Base-by-base conservation (phyloP, 2,888 invertebrate species). In the Anarsia innoxiella region DNA sequence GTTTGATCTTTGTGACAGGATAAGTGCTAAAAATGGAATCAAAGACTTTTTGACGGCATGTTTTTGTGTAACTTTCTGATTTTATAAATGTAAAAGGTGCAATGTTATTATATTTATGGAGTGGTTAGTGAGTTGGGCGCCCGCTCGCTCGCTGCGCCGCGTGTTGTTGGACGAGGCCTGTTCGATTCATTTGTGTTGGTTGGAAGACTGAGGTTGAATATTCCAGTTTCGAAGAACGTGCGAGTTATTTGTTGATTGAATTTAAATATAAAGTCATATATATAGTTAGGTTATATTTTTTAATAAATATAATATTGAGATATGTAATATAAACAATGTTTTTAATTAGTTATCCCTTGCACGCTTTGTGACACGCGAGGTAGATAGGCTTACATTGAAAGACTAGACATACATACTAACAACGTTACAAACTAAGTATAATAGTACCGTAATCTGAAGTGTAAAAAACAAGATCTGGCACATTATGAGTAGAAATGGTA, bases 221-320 rank as follows among this genome's bases (percentile, higher is more conserved):
- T 84, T 84, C 83, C 83, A 82, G 76, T 79, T 77, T 71, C 73
- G 73, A 74, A 65, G 77, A 73, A 78, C 73, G 78, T 73, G 78
- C 75, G 74, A 78, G 79, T 82, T 82, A 80, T 77, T 82, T 84
- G 84, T 84, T 84, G 80, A 82, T 83, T 78, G 73, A 78, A 78
- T 76, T 77, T 79, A 78, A 83, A 79, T 80, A 82, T 83, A 82
- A 78, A 83, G 83, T 83, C 82, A 82, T 82, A 82, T 82, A 82
- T 79, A 80, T 83, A 84, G 83, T 79, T 83, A 84, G 83, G 83
- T 83, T 84, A 84, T 84, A 83, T 84, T 84, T 84, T 84, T 83
- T 83, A 83, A 83, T 83, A 84, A 83, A 82, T 82, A 83, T 82
- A 82, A 83, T 82, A 84, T 83, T 84, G 83, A 83, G 75, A 83